Evolutionary conservation across 2,113 vertebrate species (phyloP).

Genomic region (Procavia capensis): DNA sequence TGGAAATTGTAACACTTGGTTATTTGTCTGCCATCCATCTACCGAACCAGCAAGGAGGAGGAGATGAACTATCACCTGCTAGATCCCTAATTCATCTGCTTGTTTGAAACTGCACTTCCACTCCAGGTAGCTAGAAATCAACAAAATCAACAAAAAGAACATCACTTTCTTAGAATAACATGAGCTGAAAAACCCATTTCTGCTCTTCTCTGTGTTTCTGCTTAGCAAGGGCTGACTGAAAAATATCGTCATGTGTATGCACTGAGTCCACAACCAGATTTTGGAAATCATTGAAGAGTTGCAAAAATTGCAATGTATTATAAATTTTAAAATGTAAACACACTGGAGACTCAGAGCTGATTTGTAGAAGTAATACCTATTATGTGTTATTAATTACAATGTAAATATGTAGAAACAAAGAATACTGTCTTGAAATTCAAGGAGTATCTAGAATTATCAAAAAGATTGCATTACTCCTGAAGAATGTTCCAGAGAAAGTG

Average conservation of each 20-base stretch:
- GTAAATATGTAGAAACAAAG: neutral
- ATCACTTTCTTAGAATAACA: neutral
- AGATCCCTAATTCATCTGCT: neutral
- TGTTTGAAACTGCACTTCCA: slow-evolving; percentile 21
- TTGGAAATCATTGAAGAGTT: neutral
- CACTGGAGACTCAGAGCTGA: neutral
- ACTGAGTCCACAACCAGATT: neutral
- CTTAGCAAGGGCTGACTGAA: neutral
- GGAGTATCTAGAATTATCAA: neutral
- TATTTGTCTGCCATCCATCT: slow-evolving; percentile 49
- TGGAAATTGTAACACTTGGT: neutral
- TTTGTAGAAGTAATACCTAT: neutral
- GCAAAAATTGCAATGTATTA: neutral
- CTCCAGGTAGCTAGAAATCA: slow-evolving; percentile 15
- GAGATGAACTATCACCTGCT: neutral
- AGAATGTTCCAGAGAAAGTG: neutral
- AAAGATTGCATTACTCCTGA: neutral
- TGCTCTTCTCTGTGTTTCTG: neutral
- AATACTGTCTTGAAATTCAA: neutral
- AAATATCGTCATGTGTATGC: neutral
- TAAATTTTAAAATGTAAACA: slow-evolving; percentile 17
- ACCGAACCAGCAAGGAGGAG: neutral
- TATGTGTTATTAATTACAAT: neutral
- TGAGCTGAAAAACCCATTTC: neutral
- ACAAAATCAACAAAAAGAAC: slow-evolving; percentile 36